Base-by-base conservation (phyloP, 2,797 vertebrate genomes). In the Astyanax mexicanus region DNA sequence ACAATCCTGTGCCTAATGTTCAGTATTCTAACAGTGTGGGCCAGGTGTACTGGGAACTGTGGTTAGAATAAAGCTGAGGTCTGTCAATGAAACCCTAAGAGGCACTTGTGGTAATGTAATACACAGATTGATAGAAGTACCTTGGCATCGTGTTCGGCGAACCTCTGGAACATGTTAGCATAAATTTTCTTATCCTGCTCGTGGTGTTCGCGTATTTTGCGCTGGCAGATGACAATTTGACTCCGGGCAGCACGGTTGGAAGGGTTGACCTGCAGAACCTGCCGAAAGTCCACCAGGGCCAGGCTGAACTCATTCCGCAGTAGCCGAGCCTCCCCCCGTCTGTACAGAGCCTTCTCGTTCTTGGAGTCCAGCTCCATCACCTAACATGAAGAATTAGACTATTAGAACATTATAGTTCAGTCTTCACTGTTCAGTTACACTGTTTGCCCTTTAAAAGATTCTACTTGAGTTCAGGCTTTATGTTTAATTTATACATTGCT, bases 111-210 rank as follows among this genome's bases (percentile, higher is more conserved):
- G n/a, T n/a, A n/a, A n/a, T n/a, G n/a, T n/a, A n/a, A n/a, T n/a
- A n/a, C n/a, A n/a, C 12, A 3, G 17, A 42, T 40, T 61, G 32
- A n/a, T n/a, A 17, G 17, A 21, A 69, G 70, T 78, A 97, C 97
- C 96, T 97, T 97, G 7, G 94, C 93, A 0, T 99, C 97, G 72
- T 86, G 93, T 84, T 98, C 97, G 0, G 97, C 97, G 72, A 99
- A 98, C 87, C 97, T 99, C 74, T 96, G 88, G 90, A 99, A 99
- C 97, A 99, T 99, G 91, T 98, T 97, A 90, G 96, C 97, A 0
- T 99, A 98, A 80, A 90, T 96, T 88, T 78, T 95, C 81, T 97
- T 94, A 91, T 99, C 97, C 40, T 89, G 89, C 82, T 98, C 96
- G 0, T 98, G 92, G 89, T 98, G 95, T 80, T 98, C 96, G 80